Conservation (phyloP, 2,797 vertebrate genomes). For the Heterohyrax brucei region DNA sequence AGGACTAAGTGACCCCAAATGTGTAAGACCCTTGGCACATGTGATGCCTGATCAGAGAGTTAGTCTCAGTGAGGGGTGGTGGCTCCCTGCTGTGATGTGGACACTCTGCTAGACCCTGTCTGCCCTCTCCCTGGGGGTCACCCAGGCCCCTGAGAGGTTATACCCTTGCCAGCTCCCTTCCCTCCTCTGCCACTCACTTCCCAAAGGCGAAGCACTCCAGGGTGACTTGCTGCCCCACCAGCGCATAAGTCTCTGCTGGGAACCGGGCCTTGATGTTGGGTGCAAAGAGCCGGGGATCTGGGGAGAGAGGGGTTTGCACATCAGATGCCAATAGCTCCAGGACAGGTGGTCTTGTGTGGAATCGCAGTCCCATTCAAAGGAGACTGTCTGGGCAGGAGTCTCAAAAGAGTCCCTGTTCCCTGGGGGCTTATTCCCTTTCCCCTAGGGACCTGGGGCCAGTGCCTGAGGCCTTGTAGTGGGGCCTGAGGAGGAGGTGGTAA, state of each 20-base stretch:
- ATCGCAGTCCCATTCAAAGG: background rate
- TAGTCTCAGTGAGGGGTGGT: background rate
- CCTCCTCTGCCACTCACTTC: constrained; percentile 93
- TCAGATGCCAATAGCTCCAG: background rate
- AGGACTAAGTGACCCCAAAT: background rate
- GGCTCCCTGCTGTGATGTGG: background rate
- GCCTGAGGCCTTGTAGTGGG: background rate
- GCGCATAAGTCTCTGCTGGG: constrained; percentile 95
- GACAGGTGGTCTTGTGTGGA: background rate
- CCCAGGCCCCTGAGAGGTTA: background rate
- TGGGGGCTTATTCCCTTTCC: background rate
- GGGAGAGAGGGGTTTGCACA: background rate
- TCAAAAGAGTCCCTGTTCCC: background rate
- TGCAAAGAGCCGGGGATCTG: constrained; percentile 93
- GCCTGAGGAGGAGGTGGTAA: background rate
- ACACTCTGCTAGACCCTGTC: background rate
- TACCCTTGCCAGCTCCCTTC: background rate
- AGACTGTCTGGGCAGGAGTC: background rate
- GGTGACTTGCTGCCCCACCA: constrained; percentile 94
- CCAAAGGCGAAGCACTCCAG: constrained; percentile 99
- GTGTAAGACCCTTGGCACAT: accelerated
- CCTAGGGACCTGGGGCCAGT: background rate
- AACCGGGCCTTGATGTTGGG: constrained; percentile 97
- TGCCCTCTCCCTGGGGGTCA: background rate
- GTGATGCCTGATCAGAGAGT: background rate